Evolutionary conservation across 2,113 vertebrate species (phyloP).

Genomic region (Helogale parvula): DNA sequence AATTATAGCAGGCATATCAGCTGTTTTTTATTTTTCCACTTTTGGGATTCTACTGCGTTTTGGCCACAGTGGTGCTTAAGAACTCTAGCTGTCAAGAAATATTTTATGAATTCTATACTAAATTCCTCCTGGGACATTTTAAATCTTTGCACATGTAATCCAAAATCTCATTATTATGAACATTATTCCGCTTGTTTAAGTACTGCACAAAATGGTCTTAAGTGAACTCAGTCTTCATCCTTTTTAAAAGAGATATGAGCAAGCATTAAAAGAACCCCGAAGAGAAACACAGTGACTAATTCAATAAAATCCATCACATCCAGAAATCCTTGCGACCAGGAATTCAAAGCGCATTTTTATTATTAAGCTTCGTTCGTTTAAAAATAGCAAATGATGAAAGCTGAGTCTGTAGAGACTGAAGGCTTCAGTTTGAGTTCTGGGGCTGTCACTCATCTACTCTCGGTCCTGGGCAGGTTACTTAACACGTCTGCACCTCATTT

Average conservation of each 20-base stretch:
- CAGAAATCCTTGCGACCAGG: background rate
- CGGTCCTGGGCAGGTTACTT: background rate
- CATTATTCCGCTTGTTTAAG: slow-evolving; percentile 2
- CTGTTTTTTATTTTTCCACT: background rate
- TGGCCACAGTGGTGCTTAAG: background rate
- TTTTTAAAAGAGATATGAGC: slow-evolving; percentile 1
- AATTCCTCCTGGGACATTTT: slow-evolving; percentile 26
- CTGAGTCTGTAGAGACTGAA: background rate
- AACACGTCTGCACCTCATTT: background rate
- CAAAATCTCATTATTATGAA: slow-evolving; percentile 34
- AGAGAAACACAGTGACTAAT: slow-evolving; percentile 17
- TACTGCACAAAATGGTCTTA: slow-evolving; percentile 2
- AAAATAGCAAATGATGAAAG: background rate
- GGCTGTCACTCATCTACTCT: background rate
- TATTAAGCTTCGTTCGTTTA: background rate
- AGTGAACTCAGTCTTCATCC: slow-evolving; percentile 31
- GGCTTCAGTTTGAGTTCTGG: background rate
- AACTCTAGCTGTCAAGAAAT: background rate
- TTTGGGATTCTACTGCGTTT: background rate
- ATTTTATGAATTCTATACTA: background rate
- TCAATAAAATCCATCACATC: slow-evolving; percentile 12
- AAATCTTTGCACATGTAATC: background rate
- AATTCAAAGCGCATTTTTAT: slow-evolving; percentile 35
- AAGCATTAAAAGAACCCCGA: slow-evolving; percentile 16
- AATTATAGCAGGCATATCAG: background rate